Base-by-base conservation (phyloP, 2,797 vertebrate species). In the Allobates femoralis region DNA sequence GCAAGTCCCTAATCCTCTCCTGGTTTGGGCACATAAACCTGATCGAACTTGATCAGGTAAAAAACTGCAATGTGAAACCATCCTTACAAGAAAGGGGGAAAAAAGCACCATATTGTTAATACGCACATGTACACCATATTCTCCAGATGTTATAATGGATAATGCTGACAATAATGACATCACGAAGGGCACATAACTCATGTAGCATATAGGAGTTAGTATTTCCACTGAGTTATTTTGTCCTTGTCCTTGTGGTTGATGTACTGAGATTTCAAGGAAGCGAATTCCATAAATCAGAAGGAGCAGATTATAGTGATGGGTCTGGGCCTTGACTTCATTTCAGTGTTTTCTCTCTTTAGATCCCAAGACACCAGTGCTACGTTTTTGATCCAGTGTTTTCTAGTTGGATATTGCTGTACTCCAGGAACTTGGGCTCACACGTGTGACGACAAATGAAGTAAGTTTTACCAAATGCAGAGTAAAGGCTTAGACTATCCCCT, bases 381-480 rank as follows among this genome's bases (percentile, higher is more conserved):
- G 75, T 97, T 8, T 99, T 96, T 88, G 98, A 99, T 82, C 98
- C 98, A 0, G 90, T 92, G 0, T 99, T 98, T 87, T 95, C 95
- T 0, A 64, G 0, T 87, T 90, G 55, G 98, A 99, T 88, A 91
- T 46, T 26, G 91, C 91, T 0, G 91, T 92, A 18, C 93, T 99
- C 62, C 83, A 21, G 19, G 85, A 91, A n/a, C 93, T 98, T 0
- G 96, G 96, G 15, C 82, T 99, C 88, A 92, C 85, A 0, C 94
- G 98, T 19, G 92, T 99, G 12, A 84, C 85, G 3, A 94, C 97
- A 87, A 99, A 99, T 0, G 98, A 99, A 96, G 98, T 97, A 83
- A 88, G 88, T 28, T 28, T n/a, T 26, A 15, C 14, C 3, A 14
- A 26, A 16, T 41, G 30, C 55, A 21, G 19, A 51, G 60, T 8